Conservation (phyloP, 2,888 invertebrate genomes). For the Arctia plantaginis region DNA sequence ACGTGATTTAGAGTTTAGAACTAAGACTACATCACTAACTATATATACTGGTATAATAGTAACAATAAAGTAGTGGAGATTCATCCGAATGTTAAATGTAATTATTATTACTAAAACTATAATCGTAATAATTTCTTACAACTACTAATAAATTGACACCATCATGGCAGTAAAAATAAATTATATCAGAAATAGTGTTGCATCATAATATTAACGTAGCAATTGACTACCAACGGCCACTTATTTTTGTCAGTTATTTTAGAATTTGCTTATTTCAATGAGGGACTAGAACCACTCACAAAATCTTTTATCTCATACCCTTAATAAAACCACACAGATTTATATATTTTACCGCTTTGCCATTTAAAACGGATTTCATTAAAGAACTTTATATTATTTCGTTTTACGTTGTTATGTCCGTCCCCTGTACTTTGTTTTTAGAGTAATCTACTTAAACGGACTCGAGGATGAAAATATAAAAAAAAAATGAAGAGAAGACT, state of each 20-base stretch:
- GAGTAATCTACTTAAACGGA: constrained; percentile 49
- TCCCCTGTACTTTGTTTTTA: constrained; percentile 52
- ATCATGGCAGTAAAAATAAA: background rate
- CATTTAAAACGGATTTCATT: constrained; percentile 32
- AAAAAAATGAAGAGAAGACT: constrained; percentile 39
- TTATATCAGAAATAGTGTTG: background rate
- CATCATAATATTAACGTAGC: constrained; percentile 9
- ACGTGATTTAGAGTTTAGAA: too few relatives aligned
- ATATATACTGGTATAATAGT: too few relatives aligned
- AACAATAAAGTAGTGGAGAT: too few relatives aligned
- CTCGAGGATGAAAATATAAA: constrained; percentile 44
- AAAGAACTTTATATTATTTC: constrained; percentile 46
- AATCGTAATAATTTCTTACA: background rate
- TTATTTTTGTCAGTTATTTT: constrained; percentile 9
- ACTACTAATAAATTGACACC: background rate
- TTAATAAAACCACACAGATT: constrained; percentile 26
- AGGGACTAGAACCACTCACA: constrained; percentile 12
- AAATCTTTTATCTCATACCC: constrained; percentile 32
- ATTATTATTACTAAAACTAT: too few relatives aligned
- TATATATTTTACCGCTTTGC: constrained; percentile 34
- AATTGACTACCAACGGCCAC: constrained; percentile 10
- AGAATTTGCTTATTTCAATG: constrained; percentile 8
- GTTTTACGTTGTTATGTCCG: constrained; percentile 36
- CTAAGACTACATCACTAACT: too few relatives aligned
- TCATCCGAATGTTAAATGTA: too few relatives aligned